These are phyloP conservation scores for Nycticorax nycticorax DNA, from an alignment of 2,113 vertebrate species.

Conservation along the genomic window DNA sequence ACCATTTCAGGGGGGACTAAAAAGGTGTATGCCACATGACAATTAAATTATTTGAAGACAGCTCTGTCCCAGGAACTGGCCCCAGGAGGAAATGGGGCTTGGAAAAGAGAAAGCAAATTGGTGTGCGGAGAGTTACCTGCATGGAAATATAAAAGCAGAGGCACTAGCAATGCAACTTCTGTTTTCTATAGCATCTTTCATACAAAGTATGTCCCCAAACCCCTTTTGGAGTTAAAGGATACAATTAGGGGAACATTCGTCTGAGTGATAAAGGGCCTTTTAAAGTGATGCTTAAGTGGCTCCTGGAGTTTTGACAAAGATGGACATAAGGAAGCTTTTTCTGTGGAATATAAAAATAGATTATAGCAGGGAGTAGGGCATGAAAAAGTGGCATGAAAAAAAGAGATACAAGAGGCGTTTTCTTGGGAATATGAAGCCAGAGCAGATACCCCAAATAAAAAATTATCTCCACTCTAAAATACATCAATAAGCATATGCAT, in stretches of 20 bases:
- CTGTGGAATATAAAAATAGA: background rate
- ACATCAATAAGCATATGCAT: constrained; percentile 11
- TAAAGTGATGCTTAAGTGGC: background rate
- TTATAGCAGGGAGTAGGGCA: background rate
- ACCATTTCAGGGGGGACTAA: background rate
- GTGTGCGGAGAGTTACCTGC: background rate
- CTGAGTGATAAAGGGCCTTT: background rate
- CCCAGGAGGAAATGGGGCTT: background rate
- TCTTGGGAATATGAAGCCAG: background rate
- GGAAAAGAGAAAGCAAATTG: constrained; percentile 29
- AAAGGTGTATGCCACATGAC: constrained; percentile 47
- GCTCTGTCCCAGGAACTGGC: constrained; percentile 25
- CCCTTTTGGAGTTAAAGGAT: background rate
- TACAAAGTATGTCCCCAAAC: background rate
- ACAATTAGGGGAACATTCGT: background rate
- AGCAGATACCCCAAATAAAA: background rate
- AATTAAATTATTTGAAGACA: constrained; percentile 61
- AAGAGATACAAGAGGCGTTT: background rate
- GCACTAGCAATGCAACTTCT: background rate
- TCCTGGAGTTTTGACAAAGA: background rate
- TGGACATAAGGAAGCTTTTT: background rate
- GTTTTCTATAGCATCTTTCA: background rate
- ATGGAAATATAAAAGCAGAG: constrained; percentile 8
- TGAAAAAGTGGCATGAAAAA: background rate
- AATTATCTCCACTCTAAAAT: constrained; percentile 25